phyloP scores from a whole-genome alignment of 2,888 invertebrate species.

The Frankliniella fusca region DNA sequence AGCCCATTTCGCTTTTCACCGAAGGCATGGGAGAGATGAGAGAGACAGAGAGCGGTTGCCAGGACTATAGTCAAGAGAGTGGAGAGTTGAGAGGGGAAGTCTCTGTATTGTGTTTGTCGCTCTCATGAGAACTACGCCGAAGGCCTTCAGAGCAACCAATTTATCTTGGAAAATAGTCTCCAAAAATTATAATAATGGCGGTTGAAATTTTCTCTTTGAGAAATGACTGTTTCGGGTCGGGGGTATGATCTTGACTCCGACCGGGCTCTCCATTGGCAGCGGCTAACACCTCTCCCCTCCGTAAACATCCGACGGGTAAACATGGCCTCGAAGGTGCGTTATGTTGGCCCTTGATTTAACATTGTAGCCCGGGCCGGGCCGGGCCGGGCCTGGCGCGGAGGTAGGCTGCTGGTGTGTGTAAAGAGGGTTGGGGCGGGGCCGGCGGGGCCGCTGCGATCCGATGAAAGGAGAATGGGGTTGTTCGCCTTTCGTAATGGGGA shows the following conservation, averaged over 20 bases:
- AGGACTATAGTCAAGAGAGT: no score
- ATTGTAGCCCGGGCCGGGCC: neutral
- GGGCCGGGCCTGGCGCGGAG: no score
- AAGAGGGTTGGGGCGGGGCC: neutral
- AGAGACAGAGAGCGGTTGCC: neutral
- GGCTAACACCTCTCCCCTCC: neutral
- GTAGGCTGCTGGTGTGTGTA: neutral
- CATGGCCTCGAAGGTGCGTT: neutral
- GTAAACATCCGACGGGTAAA: neutral
- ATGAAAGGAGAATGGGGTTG: constrained; percentile 17
- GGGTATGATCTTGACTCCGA: no score
- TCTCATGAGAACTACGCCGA: no score
- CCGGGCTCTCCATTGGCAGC: neutral
- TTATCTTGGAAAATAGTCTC: no score
- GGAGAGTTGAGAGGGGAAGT: no score
- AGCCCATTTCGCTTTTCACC: constrained; percentile 12
- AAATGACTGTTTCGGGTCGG: no score
- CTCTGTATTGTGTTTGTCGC: no score
- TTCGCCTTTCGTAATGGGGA: neutral
- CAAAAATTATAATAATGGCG: no score
- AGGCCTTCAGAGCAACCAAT: no score
- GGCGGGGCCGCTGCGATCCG: neutral
- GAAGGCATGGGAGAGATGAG: no score
- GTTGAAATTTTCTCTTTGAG: no score
- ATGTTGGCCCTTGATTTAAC: neutral